Evolutionary conservation across 2,888 invertebrate genomes (phyloP).

Genomic region (Eupithecia subfuscata): DNA sequence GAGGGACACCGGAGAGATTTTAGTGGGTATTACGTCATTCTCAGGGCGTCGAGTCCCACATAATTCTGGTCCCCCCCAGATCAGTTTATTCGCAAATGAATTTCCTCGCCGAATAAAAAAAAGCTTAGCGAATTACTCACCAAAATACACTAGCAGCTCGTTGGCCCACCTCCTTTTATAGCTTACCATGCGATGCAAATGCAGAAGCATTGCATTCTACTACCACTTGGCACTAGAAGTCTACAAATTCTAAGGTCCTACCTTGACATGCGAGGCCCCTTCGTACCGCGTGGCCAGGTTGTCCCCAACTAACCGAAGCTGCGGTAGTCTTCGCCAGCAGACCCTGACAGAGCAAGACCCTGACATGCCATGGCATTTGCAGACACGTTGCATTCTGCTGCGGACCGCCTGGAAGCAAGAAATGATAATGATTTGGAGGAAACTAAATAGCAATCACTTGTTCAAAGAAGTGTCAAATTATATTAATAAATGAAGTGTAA

Average conservation of each 20-base stretch:
- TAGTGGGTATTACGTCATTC: no score
- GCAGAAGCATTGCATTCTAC: not conserved
- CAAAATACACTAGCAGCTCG: no score
- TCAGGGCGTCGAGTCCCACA: no score
- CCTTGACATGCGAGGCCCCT: constrained; percentile 93
- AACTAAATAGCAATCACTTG: no score
- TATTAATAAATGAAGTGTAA: no score
- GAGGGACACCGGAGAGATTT: no score
- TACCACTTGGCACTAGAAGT: not conserved
- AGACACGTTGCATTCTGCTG: constrained; percentile 92
- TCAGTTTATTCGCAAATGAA: no score
- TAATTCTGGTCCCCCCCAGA: no score
- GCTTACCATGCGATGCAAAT: not conserved
- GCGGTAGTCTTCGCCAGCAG: constrained; percentile 93
- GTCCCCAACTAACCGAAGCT: constrained; percentile 90
- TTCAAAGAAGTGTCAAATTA: no score
- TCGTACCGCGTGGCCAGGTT: constrained; percentile 92
- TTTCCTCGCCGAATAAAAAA: no score
- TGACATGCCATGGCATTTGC: constrained; percentile 97
- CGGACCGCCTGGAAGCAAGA: constrained; percentile 84
- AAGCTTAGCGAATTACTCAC: no score
- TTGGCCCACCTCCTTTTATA: no score
- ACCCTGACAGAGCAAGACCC: constrained; percentile 95
- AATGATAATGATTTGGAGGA: not conserved
- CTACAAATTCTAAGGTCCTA: constrained; percentile 43